phyloP scores from a whole-genome alignment of 2,797 vertebrate genomes.

The Crocidura indochinensis region DNA sequence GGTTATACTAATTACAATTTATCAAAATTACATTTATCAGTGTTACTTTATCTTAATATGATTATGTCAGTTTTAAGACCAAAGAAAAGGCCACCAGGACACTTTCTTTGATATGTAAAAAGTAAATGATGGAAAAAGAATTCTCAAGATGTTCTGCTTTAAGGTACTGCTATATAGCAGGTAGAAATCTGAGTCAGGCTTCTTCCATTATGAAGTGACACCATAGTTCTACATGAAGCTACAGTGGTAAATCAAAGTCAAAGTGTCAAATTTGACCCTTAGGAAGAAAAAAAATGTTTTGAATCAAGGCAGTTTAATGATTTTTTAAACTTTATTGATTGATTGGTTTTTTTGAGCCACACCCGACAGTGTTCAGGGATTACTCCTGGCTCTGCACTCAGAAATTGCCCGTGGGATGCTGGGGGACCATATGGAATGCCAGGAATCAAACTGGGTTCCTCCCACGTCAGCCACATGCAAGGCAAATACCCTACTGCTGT shows the following conservation, averaged over 20 bases:
- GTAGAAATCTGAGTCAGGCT: background rate
- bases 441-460: too few species aligned
- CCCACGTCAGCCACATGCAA: too few species aligned
- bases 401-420: too few species aligned
- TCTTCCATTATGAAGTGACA: background rate
- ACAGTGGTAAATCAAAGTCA: background rate
- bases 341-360: too few species aligned
- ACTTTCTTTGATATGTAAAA: background rate
- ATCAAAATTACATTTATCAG: background rate
- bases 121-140: background rate
- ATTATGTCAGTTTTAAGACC: background rate
- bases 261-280: background rate
- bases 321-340: too few species aligned
- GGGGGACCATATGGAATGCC: too few species aligned
- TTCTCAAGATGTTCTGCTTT: background rate
- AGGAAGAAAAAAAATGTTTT: background rate
- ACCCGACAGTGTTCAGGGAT: too few species aligned
- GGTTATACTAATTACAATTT: too few species aligned
- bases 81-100: slow-evolving; percentile 10
- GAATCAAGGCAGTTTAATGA: background rate
- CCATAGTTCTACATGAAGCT: background rate
- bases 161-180: background rate
- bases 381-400: too few species aligned
- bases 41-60: background rate
- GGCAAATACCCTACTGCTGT: too few species aligned